Base-by-base conservation (phyloP, 2,888 invertebrate species). In the Dorcus hopei region DNA sequence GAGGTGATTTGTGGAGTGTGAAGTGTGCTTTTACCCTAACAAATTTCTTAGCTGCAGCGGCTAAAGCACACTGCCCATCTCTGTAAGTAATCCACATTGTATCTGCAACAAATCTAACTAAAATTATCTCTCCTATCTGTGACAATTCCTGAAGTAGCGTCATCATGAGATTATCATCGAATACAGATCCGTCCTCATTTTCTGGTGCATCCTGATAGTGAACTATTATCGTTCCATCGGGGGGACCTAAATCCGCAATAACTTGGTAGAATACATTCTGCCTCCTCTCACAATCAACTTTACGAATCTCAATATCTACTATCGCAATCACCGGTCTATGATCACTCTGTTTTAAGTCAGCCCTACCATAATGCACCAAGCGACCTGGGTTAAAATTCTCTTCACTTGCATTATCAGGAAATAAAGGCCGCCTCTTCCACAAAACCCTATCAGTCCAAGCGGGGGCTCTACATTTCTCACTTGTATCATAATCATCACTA, bases 371-470 rank as follows among this genome's bases (percentile, higher is more conserved):
- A 76, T 92, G 89, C 39, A 95, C 79, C 57, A 96, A 80, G 70
- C 87, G 87, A 4, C 96, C 96, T 8, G 87, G 85, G 41, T 72
- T 70, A 70, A 86, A 87, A 83, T 90, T 87, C 65, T 90, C 87
- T 1, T 85, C 81, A 47, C 87, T 68, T 11, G 71, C 64, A 51
- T 67, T 85, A 68, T 91, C 91, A 23, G 88, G 83, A 19, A 88
- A 83, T 57, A 90, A 84, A 72, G 87, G 89, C 66, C 91, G 82
- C 59, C 93, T 85, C 74, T 91, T 89, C 95, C 97, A 98, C 58
- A 99, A 80, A n/a, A 99, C 86, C 61, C 99, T 83, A 79, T 99
- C 99, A 0, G 99, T 99, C 97, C 97, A 99, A 3, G 99, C 98
- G 0, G 99, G 99, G 1, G 95, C 92, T 58, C 98, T 85, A 74